phyloP scores from a whole-genome alignment of 2,797 vertebrate species.

The Centropyge bicolor region DNA sequence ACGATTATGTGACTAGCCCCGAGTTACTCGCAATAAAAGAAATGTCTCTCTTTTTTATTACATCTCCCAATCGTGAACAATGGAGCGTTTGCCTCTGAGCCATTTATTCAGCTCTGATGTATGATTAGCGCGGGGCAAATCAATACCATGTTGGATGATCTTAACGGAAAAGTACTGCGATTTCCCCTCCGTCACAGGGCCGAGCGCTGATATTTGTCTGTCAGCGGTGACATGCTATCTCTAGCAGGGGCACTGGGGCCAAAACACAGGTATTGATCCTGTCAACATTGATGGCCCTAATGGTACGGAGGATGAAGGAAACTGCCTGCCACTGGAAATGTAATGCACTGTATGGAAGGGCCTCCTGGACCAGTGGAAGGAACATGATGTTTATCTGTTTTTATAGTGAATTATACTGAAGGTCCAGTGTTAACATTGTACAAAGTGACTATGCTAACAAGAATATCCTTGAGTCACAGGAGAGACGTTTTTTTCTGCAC shows the following conservation, averaged over 20 bases:
- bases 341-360: slow-evolving; percentile 66
- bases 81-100: slow-evolving; percentile 96
- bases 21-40: slow-evolving; percentile 96
- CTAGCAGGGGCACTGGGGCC: slow-evolving; percentile 94
- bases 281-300: slow-evolving; percentile 98
- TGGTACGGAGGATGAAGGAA: slow-evolving; percentile 91
- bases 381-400: slow-evolving; percentile 66
- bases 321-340: slow-evolving; percentile 78
- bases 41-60: slow-evolving; percentile 94
- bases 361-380: slow-evolving; percentile 45
- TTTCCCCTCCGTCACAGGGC: slow-evolving; percentile 82
- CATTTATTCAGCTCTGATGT: slow-evolving; percentile 99
- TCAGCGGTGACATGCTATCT: slow-evolving; percentile 98
- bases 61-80: slow-evolving; percentile 98
- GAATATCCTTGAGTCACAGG: slow-evolving; percentile 33
- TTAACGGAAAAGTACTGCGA: slow-evolving; percentile 92
- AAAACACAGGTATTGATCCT: slow-evolving; percentile 99
- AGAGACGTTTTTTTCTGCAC: slow-evolving; percentile 7
- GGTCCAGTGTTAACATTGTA: slow-evolving; percentile 27
- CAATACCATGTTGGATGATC: slow-evolving; percentile 98
- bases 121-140: slow-evolving; percentile 98
- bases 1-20: slow-evolving; percentile 95
- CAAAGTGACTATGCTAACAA: slow-evolving; percentile 51
- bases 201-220: slow-evolving; percentile 98
- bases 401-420: slow-evolving; percentile 55